Base-by-base conservation (phyloP, 92 coral and sea anemone genomes). In the Chrysogorgia sp. region DNA sequence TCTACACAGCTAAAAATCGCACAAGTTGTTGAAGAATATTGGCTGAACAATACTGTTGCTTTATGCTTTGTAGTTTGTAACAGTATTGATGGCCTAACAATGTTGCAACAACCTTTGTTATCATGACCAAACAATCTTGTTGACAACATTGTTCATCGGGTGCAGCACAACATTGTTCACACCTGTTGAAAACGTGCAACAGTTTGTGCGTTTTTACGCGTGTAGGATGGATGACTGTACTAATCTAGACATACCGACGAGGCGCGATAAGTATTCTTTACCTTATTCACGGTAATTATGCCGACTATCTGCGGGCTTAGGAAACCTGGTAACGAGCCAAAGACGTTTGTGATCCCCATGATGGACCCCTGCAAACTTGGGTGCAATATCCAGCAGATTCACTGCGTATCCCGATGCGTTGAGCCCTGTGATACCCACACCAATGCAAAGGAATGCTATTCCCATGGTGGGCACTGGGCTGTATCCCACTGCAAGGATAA, bases 381-480 rank as follows among this genome's bases (percentile, higher is more conserved):
- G 99, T 29, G 97, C 99, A 77, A 96, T 96, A 84, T 96, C 99
- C 53, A 96, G 96, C 77, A 96, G 88, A 83, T 96, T 96, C 66
- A 96, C 99, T 25, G 99, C 99, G 76, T 96, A 96, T 67, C 99
- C 99, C 9, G 99, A 89, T 0, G 99, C 99, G 67, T 96, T 96
- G 35, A 96, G 81, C 31, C 99, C 99, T 9, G 99, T 96, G 9
- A 96, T 96, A 25, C 99, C 99, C 12, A 96, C 99, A 57, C 99
- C 99, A 31, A 96, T 87, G 19, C 97, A 89, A 0, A 96, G 92
- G 56, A 96, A 87, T 7, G 91, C 90, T 17, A 96, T 92, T 10
- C 91, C 99, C 32, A 96, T 76, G 40, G 79, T 84, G 10, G 97
- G 96, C 2, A 62, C 52, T 10, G 71, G 19, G 33, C 96, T 93